These are phyloP conservation scores for Uria aalge DNA, from an alignment of 2,113 vertebrate species.

Conservation along the genomic window DNA sequence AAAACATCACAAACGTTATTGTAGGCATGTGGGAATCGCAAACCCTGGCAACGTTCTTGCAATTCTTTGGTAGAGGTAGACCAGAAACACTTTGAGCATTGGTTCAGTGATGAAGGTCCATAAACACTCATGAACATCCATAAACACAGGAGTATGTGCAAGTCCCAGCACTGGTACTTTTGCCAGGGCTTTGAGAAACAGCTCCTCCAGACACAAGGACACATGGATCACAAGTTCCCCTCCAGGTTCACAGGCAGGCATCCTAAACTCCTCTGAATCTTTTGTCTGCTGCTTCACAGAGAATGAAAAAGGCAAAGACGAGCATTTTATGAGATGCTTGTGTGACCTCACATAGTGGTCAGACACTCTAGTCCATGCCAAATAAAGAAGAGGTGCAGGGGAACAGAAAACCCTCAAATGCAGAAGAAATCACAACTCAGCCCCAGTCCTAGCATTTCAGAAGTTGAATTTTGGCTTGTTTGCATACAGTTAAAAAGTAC, in stretches of 20 bases:
- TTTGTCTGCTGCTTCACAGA: not conserved
- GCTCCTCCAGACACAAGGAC: not conserved
- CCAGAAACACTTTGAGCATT: not conserved
- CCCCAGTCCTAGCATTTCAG: not conserved
- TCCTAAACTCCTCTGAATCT: not conserved
- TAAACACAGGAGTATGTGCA: too few relatives aligned
- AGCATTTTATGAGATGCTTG: not conserved
- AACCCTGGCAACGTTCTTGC: not conserved
- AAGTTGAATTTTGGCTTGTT: not conserved
- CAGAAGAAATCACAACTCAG: not conserved
- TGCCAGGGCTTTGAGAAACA: not conserved
- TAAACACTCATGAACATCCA: not conserved
- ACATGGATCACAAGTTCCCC: not conserved
- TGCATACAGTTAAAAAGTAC: not conserved
- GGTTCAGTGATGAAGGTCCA: not conserved
- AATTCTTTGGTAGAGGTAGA: not conserved
- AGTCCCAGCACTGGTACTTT: not conserved
- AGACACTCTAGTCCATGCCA: not conserved
- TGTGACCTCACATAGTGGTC: not conserved
- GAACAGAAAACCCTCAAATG: not conserved
- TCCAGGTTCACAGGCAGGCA: not conserved
- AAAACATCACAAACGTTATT: not conserved
- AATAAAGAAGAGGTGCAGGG: not conserved
- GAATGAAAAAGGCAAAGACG: not conserved
- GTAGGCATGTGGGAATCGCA: not conserved